A percentile compares a stretch with the other conserved stretches of the same genome.
Evolutionary conservation across 2,888 invertebrate genomes (phyloP).

Genomic region (Tipula lateralis): DNA sequence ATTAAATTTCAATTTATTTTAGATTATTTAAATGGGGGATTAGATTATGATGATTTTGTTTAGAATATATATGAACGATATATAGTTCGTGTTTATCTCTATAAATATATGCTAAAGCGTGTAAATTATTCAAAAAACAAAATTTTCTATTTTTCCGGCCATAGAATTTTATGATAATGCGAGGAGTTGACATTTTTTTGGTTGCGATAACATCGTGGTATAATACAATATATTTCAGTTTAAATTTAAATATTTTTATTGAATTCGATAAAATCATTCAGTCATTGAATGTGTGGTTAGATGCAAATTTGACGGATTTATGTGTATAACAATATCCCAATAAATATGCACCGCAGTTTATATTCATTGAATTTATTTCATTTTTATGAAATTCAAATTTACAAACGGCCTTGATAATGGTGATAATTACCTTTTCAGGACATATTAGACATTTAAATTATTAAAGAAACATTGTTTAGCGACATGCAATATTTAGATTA

Average conservation of each 20-base stretch:
- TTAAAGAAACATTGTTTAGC: too few relatives aligned
- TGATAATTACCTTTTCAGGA: too few relatives aligned
- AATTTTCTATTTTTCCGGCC: background rate
- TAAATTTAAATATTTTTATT: background rate
- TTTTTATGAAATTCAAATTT: too few relatives aligned
- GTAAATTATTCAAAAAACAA: background rate
- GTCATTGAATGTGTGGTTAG: background rate
- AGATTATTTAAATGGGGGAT: background rate
- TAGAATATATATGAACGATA: background rate
- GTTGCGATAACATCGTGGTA: background rate
- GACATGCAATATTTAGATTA: too few relatives aligned
- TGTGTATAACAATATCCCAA: too few relatives aligned
- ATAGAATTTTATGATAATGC: background rate
- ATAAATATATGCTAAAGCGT: background rate
- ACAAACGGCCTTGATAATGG: too few relatives aligned
- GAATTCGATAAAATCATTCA: background rate
- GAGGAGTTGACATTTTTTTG: background rate
- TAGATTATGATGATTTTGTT: background rate
- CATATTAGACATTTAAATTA: too few relatives aligned
- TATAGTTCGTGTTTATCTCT: background rate
- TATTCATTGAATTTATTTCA: too few relatives aligned
- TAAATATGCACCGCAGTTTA: too few relatives aligned
- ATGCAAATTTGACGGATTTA: too few relatives aligned
- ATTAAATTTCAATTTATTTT: background rate
- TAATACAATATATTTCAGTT: background rate